Percentiles rank a stretch among this genome's conserved stretches.
Conservation (phyloP, 2,888 invertebrate species). For the Trissolcus brochymenae region DNA sequence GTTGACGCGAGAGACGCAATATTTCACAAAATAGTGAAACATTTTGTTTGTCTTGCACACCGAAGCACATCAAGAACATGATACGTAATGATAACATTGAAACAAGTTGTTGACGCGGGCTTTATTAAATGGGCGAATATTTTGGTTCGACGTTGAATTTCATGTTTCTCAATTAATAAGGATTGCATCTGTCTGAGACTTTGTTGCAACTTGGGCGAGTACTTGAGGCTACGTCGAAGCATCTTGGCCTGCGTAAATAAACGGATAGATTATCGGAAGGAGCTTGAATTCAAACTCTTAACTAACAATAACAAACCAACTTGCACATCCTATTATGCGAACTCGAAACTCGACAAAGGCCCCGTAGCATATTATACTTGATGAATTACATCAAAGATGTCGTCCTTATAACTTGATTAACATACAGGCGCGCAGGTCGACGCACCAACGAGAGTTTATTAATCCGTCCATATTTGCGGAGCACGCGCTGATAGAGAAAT, state of each 20-base stretch:
- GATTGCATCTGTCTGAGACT: slow-evolving; percentile 31
- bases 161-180: slow-evolving; percentile 45
- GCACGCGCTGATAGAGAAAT: slow-evolving; percentile 37
- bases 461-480: slow-evolving; percentile 35
- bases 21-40: no score
- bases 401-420: slow-evolving; percentile 51
- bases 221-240: slow-evolving; percentile 41
- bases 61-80: background rate
- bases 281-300: slow-evolving; percentile 54
- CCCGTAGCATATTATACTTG: slow-evolving; percentile 35
- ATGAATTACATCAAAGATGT: slow-evolving; percentile 50
- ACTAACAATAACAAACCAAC: slow-evolving; percentile 58
- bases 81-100: background rate
- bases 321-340: slow-evolving; percentile 52
- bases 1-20: no score
- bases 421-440: slow-evolving; percentile 33
- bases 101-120: no score
- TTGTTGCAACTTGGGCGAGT: slow-evolving; percentile 43
- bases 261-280: slow-evolving; percentile 52
- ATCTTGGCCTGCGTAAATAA: slow-evolving; percentile 57
- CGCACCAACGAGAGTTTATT: slow-evolving; percentile 25
- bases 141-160: slow-evolving; percentile 25
- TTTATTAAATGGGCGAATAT: slow-evolving; percentile 28
- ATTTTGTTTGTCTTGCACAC: no score
- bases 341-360: slow-evolving; percentile 33